These are phyloP conservation scores for Incurvaria masculella DNA, from an alignment of 2,888 invertebrate species.

Conservation along the genomic window DNA sequence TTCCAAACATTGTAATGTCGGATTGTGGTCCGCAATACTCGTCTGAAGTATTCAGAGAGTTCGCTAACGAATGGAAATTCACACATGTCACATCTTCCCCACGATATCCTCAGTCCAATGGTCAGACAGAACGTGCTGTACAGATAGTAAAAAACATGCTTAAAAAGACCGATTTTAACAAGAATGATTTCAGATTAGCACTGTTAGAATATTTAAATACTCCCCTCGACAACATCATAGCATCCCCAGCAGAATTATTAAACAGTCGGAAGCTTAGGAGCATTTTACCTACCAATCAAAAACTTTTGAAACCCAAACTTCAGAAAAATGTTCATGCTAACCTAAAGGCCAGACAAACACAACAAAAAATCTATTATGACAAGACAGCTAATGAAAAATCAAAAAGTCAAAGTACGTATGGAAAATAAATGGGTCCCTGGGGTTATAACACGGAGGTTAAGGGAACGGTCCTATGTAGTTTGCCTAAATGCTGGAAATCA, in stretches of 20 bases:
- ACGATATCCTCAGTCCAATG: conserved; percentile 6
- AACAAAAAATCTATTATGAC: too few species aligned
- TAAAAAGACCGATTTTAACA: conserved; percentile 8
- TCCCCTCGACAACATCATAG: conserved; percentile 1
- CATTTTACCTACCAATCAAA: too few species aligned
- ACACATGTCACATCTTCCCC: conserved; percentile 9
- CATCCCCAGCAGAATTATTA: background rate
- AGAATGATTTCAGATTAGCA: conserved; percentile 2
- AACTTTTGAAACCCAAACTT: too few species aligned
- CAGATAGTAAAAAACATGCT: conserved; percentile 12
- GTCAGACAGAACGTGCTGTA: conserved; percentile 4
- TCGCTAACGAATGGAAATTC: conserved; percentile 4
- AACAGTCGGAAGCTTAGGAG: conserved; percentile 3
- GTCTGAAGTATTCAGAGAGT: conserved; percentile 5
- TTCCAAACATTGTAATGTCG: conserved; percentile 9
- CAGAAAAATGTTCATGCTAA: too few species aligned
- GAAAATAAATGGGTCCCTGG: too few species aligned
- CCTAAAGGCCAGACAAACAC: too few species aligned
- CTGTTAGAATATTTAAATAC: conserved; percentile 7
- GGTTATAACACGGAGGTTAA: too few species aligned
- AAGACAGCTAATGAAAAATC: too few species aligned
- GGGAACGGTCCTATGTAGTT: too few species aligned
- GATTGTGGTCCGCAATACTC: conserved; percentile 14
- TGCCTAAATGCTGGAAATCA: too few species aligned
- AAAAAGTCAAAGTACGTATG: too few species aligned